Base-by-base conservation (phyloP, 92 coral and sea anemone species). In the Porites divaricata region DNA sequence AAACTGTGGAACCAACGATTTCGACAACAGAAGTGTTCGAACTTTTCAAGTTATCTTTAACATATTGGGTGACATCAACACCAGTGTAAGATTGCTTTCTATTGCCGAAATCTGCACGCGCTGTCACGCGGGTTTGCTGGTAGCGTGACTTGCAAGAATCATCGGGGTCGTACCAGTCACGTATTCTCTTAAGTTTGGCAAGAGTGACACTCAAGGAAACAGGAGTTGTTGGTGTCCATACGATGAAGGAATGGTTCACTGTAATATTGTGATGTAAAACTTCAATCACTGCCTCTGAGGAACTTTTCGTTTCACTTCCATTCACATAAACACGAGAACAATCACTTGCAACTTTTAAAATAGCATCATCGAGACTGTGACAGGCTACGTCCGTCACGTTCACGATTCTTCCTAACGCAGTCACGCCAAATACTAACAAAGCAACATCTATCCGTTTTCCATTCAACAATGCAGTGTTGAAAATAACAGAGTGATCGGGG, bases 81-180 rank as follows among this genome's bases (percentile, higher is more conserved):
- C 72, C 85, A 13, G 24, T 61, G 75, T 28, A 50, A 5, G 73
- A 72, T 8, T 65, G 77, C 58, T 63, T 8, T 15, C 89, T 89
- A 48, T 85, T 79, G 24, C 73, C 78, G 72, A 89, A 89, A 58
- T 79, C 78, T 13, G 83, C 79, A 54, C 52, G 79, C 9, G 75
- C 89, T 65, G 35, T 85, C 82, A 89, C 64, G 86, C 79, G 86
- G 19, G 92, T 86, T 41, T 89, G 92, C 72, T 89, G 92, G 73
- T 89, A 89, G 70, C 88, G 91, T 59, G 88, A 61, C 81, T 63
- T 77, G 17, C 91, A 88, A n/a, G 85, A 88, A 50, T 88, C 59
- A 25, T 28, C n/a, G 9, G 88, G 81, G 75, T 88, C 91, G 56
- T 51, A 79, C 91, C 91, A 88, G 81, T 78, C 81, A 49, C 76